Percentiles rank a stretch among this genome's conserved stretches.
phyloP scores from a whole-genome alignment of 2,113 vertebrate genomes.

The Seriola aureovittata region DNA sequence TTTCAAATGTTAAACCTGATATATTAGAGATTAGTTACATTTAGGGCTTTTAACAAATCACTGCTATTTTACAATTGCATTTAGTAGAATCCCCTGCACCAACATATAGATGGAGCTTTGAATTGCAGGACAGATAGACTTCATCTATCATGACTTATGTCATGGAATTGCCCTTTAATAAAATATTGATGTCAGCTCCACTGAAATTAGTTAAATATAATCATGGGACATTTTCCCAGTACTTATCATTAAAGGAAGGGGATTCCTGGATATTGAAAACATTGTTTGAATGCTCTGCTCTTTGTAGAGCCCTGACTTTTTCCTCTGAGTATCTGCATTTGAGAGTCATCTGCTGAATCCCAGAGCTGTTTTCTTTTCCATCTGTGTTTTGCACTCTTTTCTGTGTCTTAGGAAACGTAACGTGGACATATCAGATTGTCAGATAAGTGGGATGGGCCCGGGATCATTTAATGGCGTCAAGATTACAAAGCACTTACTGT shows the following conservation, averaged over 20 bases:
- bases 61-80: slow-evolving; percentile 20
- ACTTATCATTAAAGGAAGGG: slow-evolving; percentile 37
- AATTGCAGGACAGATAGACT: slow-evolving; percentile 73
- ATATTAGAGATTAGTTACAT: slow-evolving; percentile 18
- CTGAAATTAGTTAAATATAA: slow-evolving; percentile 51
- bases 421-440: slow-evolving; percentile 76
- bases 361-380: slow-evolving; percentile 55
- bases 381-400: slow-evolving; percentile 50
- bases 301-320: slow-evolving; percentile 15
- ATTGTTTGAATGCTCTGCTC: slow-evolving; percentile 42
- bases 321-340: slow-evolving; percentile 37
- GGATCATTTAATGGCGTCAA: slow-evolving; percentile 60
- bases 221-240: slow-evolving; percentile 31
- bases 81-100: slow-evolving; percentile 22
- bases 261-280: slow-evolving; percentile 48
- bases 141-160: slow-evolving; percentile 46
- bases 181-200: slow-evolving; percentile 64
- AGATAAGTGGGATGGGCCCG: slow-evolving; percentile 47
- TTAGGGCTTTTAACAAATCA: slow-evolving; percentile 55
- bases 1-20: slow-evolving; percentile 28
- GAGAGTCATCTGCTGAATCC: slow-evolving; percentile 62
- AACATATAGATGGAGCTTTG: slow-evolving; percentile 55
- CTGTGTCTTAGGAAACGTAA: slow-evolving; percentile 55
- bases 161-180: slow-evolving; percentile 69
- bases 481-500: slow-evolving; percentile 87